phyloP scores from a whole-genome alignment of 30 jellyfish, hydroid and myxozoan species.

The Hydra vulgaris region DNA sequence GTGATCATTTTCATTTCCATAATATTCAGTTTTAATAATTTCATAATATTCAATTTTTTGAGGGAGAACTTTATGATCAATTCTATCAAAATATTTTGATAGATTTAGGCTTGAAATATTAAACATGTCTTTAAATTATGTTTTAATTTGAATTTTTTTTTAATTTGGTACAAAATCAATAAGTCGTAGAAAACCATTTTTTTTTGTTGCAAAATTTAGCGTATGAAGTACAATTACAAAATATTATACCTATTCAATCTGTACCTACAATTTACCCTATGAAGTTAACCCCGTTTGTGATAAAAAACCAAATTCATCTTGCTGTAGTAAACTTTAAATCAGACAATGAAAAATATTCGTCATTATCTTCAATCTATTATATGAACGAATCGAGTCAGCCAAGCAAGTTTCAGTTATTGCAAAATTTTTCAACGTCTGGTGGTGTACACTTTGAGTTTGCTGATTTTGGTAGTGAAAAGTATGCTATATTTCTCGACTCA shows the following conservation, averaged over 20 bases:
- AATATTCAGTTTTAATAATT: too few relatives aligned
- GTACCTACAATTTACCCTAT: constrained; percentile 50
- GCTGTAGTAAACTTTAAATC: constrained; percentile 57
- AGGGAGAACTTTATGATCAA: too few relatives aligned
- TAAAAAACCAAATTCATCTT: constrained; percentile 35
- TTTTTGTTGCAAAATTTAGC: constrained; percentile 18
- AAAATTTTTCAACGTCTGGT: constrained; percentile 47
- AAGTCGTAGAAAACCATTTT: too few relatives aligned
- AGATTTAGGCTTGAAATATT: too few relatives aligned
- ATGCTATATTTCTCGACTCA: constrained; percentile 45
- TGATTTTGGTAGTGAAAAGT: constrained; percentile 42
- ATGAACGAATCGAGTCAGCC: constrained; percentile 8
- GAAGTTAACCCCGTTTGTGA: constrained; percentile 51
- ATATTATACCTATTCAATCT: constrained; percentile 38
- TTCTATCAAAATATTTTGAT: too few relatives aligned
- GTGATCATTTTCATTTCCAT: too few relatives aligned
- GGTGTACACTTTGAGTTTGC: constrained; percentile 57
- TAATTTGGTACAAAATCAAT: too few relatives aligned
- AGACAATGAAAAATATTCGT: constrained; percentile 1
- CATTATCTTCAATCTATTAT: constrained; percentile 39
- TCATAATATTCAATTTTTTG: too few relatives aligned
- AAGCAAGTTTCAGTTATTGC: constrained; percentile 25
- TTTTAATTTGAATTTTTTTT: too few relatives aligned
- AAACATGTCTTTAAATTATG: too few relatives aligned
- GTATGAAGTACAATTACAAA: constrained; percentile 23